Evolutionary conservation across 2,797 vertebrate species (phyloP).

Genomic region (Enteromius thamalakanensis): DNA sequence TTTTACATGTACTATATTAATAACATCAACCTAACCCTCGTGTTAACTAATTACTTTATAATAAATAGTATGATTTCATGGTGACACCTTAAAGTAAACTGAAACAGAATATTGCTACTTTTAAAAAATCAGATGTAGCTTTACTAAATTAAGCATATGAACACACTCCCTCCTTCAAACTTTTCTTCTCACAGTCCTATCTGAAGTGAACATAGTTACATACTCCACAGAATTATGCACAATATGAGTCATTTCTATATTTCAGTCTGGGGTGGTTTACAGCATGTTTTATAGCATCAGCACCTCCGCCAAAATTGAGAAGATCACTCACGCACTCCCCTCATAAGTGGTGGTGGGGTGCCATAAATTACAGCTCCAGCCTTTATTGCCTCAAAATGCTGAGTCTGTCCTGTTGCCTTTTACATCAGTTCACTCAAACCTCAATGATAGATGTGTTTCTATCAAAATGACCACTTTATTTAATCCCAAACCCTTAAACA

Average conservation of each 20-base stretch:
- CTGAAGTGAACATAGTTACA: conserved; percentile 24
- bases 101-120: background rate
- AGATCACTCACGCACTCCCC: conserved; percentile 51
- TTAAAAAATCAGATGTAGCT: background rate
- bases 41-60: background rate
- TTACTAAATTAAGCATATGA: background rate
- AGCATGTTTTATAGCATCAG: conserved; percentile 37
- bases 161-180: background rate
- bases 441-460: conserved; percentile 14
- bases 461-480: conserved; percentile 15
- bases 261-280: conserved; percentile 24
- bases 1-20: too few species aligned
- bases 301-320: conserved; percentile 47
- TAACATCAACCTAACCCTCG: background rate
- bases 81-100: background rate
- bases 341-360: conserved; percentile 8
- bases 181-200: conserved; percentile 25
- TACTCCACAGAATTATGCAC: conserved; percentile 23
- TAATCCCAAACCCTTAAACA: background rate
- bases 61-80: background rate
- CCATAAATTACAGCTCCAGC: conserved; percentile 23
- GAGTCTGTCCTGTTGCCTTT: conserved; percentile 7
- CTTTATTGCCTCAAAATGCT: conserved; percentile 29
- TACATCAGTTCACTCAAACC: background rate
- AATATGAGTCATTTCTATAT: conserved; percentile 29